Evolutionary conservation across 2,888 invertebrate genomes (phyloP).

Genomic region (Rhagophthalmus giganteus): DNA sequence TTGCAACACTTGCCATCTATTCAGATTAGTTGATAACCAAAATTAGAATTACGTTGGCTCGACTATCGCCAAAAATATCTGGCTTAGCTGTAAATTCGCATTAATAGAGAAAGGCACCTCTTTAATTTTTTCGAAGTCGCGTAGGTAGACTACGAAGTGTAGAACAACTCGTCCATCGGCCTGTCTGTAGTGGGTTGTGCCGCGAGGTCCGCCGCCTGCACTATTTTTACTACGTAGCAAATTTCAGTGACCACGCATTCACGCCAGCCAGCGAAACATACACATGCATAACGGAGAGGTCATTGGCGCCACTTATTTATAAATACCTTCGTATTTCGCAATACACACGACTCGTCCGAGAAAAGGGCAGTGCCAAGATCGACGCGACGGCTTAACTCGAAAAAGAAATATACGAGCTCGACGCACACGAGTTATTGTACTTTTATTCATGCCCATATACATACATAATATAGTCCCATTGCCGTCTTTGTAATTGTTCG

Average conservation of each 20-base stretch:
- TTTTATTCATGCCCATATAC: slow-evolving; percentile 5
- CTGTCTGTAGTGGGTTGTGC: slow-evolving; percentile 6
- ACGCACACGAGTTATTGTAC: slow-evolving; percentile 6
- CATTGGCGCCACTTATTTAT: slow-evolving; percentile 41
- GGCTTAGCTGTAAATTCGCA: too few relatives aligned
- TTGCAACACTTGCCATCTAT: too few relatives aligned
- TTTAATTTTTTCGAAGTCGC: too few relatives aligned
- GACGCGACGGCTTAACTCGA: neutral
- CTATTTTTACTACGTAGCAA: slow-evolving; percentile 31
- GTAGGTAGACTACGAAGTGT: neutral
- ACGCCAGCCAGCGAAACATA: slow-evolving; percentile 34
- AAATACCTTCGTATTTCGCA: slow-evolving; percentile 31
- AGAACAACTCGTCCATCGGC: neutral
- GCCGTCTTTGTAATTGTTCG: slow-evolving; percentile 4
- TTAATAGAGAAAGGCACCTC: too few relatives aligned
- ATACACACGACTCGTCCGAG: slow-evolving; percentile 16
- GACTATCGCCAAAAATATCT: too few relatives aligned
- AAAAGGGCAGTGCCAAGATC: slow-evolving; percentile 9
- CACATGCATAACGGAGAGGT: slow-evolving; percentile 42
- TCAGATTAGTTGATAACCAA: too few relatives aligned
- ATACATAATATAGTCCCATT: slow-evolving; percentile 6
- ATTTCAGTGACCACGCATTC: slow-evolving; percentile 30
- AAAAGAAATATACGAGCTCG: slow-evolving; percentile 1
- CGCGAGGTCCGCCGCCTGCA: slow-evolving; percentile 20
- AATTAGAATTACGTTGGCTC: too few relatives aligned